Base-by-base conservation (phyloP, 2,888 invertebrate species). In the Eustalomyia histrio region DNA sequence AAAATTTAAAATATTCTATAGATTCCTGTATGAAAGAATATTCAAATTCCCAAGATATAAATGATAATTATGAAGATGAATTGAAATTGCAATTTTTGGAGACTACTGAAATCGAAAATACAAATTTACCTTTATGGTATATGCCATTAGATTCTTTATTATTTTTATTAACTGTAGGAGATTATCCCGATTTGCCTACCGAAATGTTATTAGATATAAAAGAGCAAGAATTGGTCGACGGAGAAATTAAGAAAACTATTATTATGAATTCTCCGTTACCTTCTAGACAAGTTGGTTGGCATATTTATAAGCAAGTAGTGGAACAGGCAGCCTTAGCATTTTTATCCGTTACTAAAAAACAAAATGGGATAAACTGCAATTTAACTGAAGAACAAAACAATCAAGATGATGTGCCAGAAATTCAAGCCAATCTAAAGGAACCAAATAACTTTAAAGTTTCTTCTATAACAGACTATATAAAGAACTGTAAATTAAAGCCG, bases 221-320 rank as follows among this genome's bases (percentile, higher is more conserved):
- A 0, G 83, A 64, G 1, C 65, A 58, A 0, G 35, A 33, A 1
- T 4, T 9, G 7, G 47, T 47, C 14, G 61, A 50, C 21, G 10
- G n/a, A 24, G 18, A 29, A 16, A 47, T 2, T 0, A 61, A 79
- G 14, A 87, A 86, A 61, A 64, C 64, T 8, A 64, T 90, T 1
- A 74, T 85, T 9, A 88, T 90, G n/a, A 67, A 87, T 6, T 57
- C 83, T 0, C 87, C 88, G 0, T 58, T 90, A n/a, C 90, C 90
- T 0, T 75, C 88, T 0, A 84, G 87, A 5, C 83, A 85, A 14
- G 86, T 86, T 14, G 89, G 90, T 1, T 86, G 87, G 84, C 88
- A 90, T 64, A 88, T 88, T 2, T 85, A 86, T 33, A 85, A 84
- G 18, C 76, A 82, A 3, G 52, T 90, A 1, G 18, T 86, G 0